Base-by-base conservation (phyloP, 2,113 vertebrate genomes). In the Tonatia bakeri region DNA sequence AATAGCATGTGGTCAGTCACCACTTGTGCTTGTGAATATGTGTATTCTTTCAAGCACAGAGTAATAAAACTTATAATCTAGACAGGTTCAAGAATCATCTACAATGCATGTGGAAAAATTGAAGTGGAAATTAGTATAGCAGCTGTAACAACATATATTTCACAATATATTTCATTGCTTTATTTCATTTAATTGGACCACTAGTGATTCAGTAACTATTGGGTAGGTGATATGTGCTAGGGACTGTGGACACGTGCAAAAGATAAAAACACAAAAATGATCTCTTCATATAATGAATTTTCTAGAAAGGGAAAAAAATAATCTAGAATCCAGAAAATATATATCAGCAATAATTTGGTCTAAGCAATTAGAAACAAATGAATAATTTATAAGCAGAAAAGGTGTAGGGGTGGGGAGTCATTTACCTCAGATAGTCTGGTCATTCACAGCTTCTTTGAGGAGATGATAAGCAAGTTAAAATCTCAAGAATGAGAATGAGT, bases 401-500 rank as follows among this genome's bases (percentile, higher is more conserved):
- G 33, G 26, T 70, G 33, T 4, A 1, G 0, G 28, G 28, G 26
- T 56, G n/a, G 4, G 2, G 56, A 59, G 1, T 20, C 26, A 7
- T 45, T 14, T 47, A n/a, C 9, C 17, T 69, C 3, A 8, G 52
- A 45, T 20, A 69, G 40, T 75, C 19, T 89, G 26, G 3, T 43
- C n/a, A 77, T 4, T 52, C 9, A n/a, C 12, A 79, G 26, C 26
- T 83, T 84, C 54, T 93, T 47, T 50, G 33, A 88, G 47, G n/a
- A 90, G 31, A 9, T 45, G 1, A 65, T 82, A 88, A n/a, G 13
- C 5, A 45, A 80, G 52, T 6, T 36, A 56, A 80, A 54, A 50
- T n/a, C 19, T 80, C 43, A 91, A 77, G 36, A 72, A 65, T 69
- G 31, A 87, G 24, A 72, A 64, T 7, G 6, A 50, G 0, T 10